Conservation (phyloP, 2,113 vertebrate species). For the Nycticebus coucang region DNA sequence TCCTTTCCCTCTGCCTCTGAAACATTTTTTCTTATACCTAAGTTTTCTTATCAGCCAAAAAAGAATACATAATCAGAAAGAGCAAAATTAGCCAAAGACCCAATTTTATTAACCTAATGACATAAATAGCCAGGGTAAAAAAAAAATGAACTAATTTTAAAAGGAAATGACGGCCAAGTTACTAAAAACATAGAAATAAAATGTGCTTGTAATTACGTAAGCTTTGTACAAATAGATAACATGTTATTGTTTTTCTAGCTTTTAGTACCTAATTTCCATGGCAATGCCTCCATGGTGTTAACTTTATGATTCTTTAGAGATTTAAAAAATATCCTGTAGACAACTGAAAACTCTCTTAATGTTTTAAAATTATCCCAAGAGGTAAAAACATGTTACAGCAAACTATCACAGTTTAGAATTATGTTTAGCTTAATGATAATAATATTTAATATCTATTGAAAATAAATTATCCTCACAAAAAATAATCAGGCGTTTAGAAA, state of each 20-base stretch:
- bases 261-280: constrained; percentile 59
- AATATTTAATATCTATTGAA: constrained; percentile 74
- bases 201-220: constrained; percentile 42
- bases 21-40: neutral
- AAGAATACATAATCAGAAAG: neutral
- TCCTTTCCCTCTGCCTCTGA: rapidly evolving
- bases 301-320: constrained; percentile 41
- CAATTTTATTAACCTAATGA: constrained; percentile 1
- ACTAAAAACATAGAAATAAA: constrained; percentile 44
- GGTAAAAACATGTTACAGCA: constrained; percentile 52
- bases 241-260: constrained; percentile 52
- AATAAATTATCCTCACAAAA: constrained; percentile 44
- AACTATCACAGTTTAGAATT: constrained; percentile 65
- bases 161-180: neutral
- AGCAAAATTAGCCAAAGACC: neutral
- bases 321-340: constrained; percentile 62
- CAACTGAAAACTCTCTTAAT: constrained; percentile 49
- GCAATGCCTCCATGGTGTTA: constrained; percentile 44
- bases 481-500: constrained; percentile 31
- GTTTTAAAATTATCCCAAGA: constrained; percentile 44
- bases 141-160: constrained; percentile 42
- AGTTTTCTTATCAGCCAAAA: neutral
- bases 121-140: constrained; percentile 7
- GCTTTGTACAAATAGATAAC: constrained; percentile 9
- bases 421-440: constrained; percentile 61